Evolutionary conservation across 1,140 invertebrate species (phyloP), one percentile per base, ranked within the genome.

Genomic region (Drosophila ironensis): DNA sequence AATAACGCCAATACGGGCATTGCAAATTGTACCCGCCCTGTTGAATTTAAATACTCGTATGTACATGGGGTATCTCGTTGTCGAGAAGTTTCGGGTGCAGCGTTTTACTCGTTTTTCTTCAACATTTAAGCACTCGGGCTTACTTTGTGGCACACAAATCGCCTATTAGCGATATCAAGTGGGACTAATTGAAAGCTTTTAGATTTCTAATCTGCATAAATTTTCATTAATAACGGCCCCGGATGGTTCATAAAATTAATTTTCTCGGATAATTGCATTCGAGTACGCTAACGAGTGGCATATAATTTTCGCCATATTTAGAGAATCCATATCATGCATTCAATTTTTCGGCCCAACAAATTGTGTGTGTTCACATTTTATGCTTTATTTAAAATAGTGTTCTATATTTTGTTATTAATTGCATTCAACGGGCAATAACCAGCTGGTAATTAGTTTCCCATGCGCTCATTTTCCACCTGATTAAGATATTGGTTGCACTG

Each of bases 171-270:
- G 5, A 17, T 24, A 48, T 54, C 20, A 19, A 54, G 44, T 50
- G 3, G 1, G 25, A 56, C 20, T 56, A 56, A 56, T 56, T 50
- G 47, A 40, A 22, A 14, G 33, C 54, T 40, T 53, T 59, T 20
- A 6, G 48, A 30, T 22, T 53, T 53, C 33, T 27, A 57, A 57
- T 30, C 47, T 40, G 54, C 54, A 57, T 57, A 38, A n/a, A 57
- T 28, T 28, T 50, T 28, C 24, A 51, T 57, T 57, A 57, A 51
- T 16, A 25, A 1, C n/a, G 3, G 24, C 6, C 27, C n/a, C n/a
- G 7, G 12, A 12, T 4, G 19, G 46, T 54, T 16, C 4, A 35
- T 44, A 12, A 37, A 56, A 37, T 48, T 37, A 8, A 56, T 56
- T 56, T 37, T 35, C 30, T 37, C 17, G 1, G 11, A 53, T 53